Base-by-base conservation (phyloP, 2,797 vertebrate species). In the Labeo calbasu region DNA sequence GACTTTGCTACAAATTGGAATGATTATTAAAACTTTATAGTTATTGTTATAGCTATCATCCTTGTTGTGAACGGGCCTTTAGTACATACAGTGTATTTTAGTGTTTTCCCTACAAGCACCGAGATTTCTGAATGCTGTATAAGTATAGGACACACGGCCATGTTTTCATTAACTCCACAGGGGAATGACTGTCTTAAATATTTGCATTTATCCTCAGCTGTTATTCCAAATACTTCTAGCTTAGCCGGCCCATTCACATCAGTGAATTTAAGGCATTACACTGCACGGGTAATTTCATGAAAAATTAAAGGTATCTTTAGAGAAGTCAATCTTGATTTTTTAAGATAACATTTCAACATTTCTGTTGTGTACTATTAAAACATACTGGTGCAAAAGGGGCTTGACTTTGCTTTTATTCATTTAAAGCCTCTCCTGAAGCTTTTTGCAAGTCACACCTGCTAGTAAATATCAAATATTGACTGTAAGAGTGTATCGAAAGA, bases 101-200 rank as follows among this genome's bases (percentile, higher is more conserved):
- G 14, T 48, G 40, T 40, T 48, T 19, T 63, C 0, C 76, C 48
- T 46, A 61, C 14, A 9, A 77, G n/a, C 36, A 28, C 19, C 19
- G 57, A 51, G 25, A 25, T 76, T 59, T 51, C 68, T 46, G 73
- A 65, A 36, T 2, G 1, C 14, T 50, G 28, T 73, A 84, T 84
- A 32, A 70, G 75, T 32, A 77, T 43, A 15, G 21, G 61, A 11
- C 32, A 63, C 68, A 53, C 57, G 32, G n/a, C 76, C 36, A 61
- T 84, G 69, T 79, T 84, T 75, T 84, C 57, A 63, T 77, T 79
- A 68, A 79, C 43, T 82, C 51, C 43, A 12, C 43, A 51, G 72
- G 55, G 40, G 63, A 68, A 82, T 40, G 4, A 85, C 32, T 46
- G 23, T 28, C 40, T 83, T 6, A 77, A 65, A 85, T 84, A 84